Conservation (phyloP, 2,888 invertebrate species). For the Linnaemya vulpina region DNA sequence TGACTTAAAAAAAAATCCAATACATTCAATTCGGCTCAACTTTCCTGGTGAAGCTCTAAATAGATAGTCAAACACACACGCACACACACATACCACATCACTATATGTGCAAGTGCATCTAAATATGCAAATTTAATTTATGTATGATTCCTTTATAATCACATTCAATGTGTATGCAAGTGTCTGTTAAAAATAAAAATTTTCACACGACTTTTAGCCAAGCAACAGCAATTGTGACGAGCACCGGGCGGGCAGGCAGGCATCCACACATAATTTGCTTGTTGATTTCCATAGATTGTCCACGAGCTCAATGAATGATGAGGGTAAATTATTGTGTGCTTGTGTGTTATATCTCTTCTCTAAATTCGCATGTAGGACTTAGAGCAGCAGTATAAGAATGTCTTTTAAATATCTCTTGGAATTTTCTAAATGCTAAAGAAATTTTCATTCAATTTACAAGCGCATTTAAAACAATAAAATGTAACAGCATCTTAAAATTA, state of each 20-base stretch:
- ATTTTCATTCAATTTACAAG: too few species aligned
- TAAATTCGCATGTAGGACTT: constrained; percentile 9
- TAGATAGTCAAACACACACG: constrained; percentile 4
- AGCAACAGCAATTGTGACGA: constrained; percentile 34
- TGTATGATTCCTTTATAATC: constrained; percentile 52
- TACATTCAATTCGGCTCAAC: constrained; percentile 25
- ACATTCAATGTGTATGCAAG: constrained; percentile 35
- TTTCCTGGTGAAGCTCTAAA: constrained; percentile 37
- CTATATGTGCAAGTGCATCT: background rate
- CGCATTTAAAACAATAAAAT: too few species aligned
- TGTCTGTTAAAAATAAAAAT: constrained; percentile 58
- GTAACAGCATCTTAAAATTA: too few species aligned
- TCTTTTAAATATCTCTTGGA: background rate
- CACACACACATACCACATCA: background rate
- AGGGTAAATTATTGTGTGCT: constrained; percentile 4
- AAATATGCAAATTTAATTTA: constrained; percentile 53
- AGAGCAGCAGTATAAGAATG: background rate
- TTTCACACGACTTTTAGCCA: constrained; percentile 64
- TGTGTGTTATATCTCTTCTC: constrained; percentile 14
- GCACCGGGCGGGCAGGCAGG: too few species aligned
- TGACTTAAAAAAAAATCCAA: constrained; percentile 51
- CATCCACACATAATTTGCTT: constrained; percentile 43
- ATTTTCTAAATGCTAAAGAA: background rate
- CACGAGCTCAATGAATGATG: constrained; percentile 56
- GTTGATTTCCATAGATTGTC: constrained; percentile 44